These are phyloP conservation scores for Polyommatus icarus DNA, from an alignment of 2,888 invertebrate genomes.

Conservation along the genomic window DNA sequence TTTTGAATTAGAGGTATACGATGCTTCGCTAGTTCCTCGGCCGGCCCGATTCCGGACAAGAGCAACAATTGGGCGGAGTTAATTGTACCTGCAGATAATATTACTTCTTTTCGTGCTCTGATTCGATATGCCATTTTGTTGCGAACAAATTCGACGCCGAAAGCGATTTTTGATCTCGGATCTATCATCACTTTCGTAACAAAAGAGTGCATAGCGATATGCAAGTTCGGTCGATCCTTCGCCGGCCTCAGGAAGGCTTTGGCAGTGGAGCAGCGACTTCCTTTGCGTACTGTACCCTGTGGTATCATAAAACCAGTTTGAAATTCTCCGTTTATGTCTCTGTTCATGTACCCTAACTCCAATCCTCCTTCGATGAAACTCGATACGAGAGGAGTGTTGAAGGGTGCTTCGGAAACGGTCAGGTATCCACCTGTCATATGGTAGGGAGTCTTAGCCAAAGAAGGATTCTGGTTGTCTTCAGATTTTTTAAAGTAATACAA, in stretches of 20 bases:
- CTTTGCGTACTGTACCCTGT: constrained; percentile 88
- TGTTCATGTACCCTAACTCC: constrained; percentile 91
- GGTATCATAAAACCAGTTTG: constrained; percentile 95
- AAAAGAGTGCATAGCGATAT: constrained; percentile 90
- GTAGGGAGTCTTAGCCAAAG: constrained; percentile 87
- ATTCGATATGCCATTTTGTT: constrained; percentile 87
- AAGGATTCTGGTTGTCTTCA: constrained; percentile 94
- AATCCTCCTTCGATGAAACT: constrained; percentile 91
- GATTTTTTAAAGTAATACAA: constrained; percentile 94
- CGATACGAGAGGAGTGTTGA: constrained; percentile 89
- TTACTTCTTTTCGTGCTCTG: constrained; percentile 91
- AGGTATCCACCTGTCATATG: constrained; percentile 90
- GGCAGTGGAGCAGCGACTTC: constrained; percentile 92
- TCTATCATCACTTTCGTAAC: constrained; percentile 88
- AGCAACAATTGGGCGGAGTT: constrained; percentile 96
- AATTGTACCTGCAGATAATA: constrained; percentile 94
- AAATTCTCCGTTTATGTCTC: constrained; percentile 92
- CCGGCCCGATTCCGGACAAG: constrained; percentile 93
- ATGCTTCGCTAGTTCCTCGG: constrained; percentile 85
- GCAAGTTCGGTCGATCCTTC: constrained; percentile 88
- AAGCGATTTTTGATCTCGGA: constrained; percentile 86
- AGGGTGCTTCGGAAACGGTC: constrained; percentile 92
- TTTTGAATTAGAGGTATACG: constrained; percentile 90
- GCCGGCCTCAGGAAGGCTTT: constrained; percentile 93
- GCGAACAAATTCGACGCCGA: constrained; percentile 90